Evolutionary conservation across 2,113 vertebrate genomes (phyloP), one percentile per base, ranked within the genome.

Genomic region (Pangasianodon gigas): DNA sequence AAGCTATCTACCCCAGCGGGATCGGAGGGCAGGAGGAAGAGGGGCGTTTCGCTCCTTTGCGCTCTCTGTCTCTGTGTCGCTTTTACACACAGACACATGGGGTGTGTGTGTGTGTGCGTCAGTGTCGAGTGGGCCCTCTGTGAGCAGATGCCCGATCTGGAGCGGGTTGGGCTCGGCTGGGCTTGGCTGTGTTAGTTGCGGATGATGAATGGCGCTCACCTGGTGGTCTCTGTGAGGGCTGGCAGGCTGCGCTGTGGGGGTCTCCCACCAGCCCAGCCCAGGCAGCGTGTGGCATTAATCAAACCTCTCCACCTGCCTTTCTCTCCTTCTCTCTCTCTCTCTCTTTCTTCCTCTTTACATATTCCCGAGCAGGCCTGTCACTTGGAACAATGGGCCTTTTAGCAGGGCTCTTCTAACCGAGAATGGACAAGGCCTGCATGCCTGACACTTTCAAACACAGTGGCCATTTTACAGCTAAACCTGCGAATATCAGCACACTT

Each of bases 231-330:
- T 91, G 77, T 84, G 85, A 90, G 90, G 92, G 86, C 91, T 91
- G 92, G 90, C 92, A 91, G 91, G 46, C 82, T 89, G 85, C 87
- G 52, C 87, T 75, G 52, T 91, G 90, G 89, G 90, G 92, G 89
- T 92, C 92, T 91, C 90, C 90, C 87, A 91, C 92, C 92, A 92
- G 92, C 89, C 86, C 88, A 89, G 87, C 90, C 92, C 85, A 90
- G 89, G 92, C 90, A 92, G 92, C 92, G 85, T 92, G 91, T 91
- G 90, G 92, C 81, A 95, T 96, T 95, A 95, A 95, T 96, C 95
- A 95, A 94, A 93, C 93, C 92, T 91, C 87, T 95, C 93, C 94
- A 93, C 93, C 94, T 94, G 94, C 92, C 88, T 91, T 92, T 89
- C 90, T 85, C 80, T 77, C 86, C 51, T 37, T 37, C 54, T 60